These are phyloP conservation scores for Pseudococcus jackbeardsleyi DNA, from an alignment of 2,888 invertebrate genomes.

Conservation along the genomic window DNA sequence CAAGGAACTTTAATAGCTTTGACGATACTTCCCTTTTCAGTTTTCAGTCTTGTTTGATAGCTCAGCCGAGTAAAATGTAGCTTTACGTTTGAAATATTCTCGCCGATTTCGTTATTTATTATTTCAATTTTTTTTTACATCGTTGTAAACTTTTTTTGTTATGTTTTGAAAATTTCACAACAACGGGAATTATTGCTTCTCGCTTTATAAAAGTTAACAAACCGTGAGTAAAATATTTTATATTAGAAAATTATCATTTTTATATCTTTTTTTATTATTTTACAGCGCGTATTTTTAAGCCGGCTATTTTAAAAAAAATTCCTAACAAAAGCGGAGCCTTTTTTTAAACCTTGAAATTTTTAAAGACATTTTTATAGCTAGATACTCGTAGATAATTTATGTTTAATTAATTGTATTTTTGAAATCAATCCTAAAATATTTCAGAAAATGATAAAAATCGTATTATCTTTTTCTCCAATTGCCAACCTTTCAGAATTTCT, in stretches of 20 bases:
- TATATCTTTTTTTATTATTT: neutral
- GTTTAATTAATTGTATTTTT: too few relatives aligned
- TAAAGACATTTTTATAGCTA: neutral
- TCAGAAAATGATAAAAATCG: too few relatives aligned
- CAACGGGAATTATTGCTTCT: constrained; percentile 53
- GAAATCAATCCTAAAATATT: too few relatives aligned
- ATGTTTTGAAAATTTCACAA: constrained; percentile 30
- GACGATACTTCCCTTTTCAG: constrained; percentile 49
- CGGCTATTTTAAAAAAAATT: neutral
- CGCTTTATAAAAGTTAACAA: constrained; percentile 43
- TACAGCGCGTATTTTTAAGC: neutral
- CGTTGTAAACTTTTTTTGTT: constrained; percentile 16
- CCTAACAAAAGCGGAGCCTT: neutral
- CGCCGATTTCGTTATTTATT: constrained; percentile 17
- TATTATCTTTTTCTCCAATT: too few relatives aligned
- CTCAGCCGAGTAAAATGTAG: constrained; percentile 25
- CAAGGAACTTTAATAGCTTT: constrained; percentile 56
- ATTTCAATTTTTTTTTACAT: neutral
- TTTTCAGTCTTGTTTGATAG: constrained; percentile 41
- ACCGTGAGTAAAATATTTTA: constrained; percentile 40
- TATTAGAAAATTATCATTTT: neutral
- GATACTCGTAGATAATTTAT: too few relatives aligned
- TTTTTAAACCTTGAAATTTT: neutral
- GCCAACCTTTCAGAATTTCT: too few relatives aligned
- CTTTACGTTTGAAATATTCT: constrained; percentile 28